Evolutionary conservation across 2,113 vertebrate genomes (phyloP).

Genomic region (Perca flavescens): DNA sequence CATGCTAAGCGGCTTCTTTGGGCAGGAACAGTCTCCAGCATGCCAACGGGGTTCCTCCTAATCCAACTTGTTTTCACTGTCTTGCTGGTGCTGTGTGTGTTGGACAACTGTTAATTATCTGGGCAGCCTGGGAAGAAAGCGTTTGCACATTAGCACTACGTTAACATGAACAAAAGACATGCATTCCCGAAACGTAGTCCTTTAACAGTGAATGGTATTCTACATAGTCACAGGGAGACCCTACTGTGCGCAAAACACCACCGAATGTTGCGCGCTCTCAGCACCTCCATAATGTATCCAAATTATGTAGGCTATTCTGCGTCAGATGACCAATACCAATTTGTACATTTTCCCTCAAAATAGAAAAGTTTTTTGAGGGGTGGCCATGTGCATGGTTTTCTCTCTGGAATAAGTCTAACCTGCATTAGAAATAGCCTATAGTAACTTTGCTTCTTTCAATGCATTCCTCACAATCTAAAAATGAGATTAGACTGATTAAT

Average conservation of each 20-base stretch:
- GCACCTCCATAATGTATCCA: not conserved
- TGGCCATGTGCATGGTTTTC: not conserved
- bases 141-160: conserved; percentile 79
- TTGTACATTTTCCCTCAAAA: not conserved
- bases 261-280: conserved; percentile 13
- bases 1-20: conserved; percentile 71
- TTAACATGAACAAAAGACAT: conserved; percentile 79
- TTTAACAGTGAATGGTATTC: conserved; percentile 40
- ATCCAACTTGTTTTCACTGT: conserved; percentile 87
- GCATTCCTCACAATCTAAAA: not conserved
- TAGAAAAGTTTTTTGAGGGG: rapidly evolving
- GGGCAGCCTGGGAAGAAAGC: conserved; percentile 65
- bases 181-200: conserved; percentile 75
- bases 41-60: conserved; percentile 71
- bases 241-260: conserved; percentile 41
- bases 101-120: too few relatives aligned
- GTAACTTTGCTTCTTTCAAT: not conserved
- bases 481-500: not conserved
- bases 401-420: not conserved
- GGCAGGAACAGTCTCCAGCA: conserved; percentile 55
- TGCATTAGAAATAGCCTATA: not conserved
- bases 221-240: conserved; percentile 44
- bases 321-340: not conserved
- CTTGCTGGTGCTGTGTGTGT: conserved; percentile 66
- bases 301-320: not conserved